Evolutionary conservation across 2,113 vertebrate genomes (phyloP), one percentile per base, ranked within the genome.

Genomic region (Baryphthengus martii): DNA sequence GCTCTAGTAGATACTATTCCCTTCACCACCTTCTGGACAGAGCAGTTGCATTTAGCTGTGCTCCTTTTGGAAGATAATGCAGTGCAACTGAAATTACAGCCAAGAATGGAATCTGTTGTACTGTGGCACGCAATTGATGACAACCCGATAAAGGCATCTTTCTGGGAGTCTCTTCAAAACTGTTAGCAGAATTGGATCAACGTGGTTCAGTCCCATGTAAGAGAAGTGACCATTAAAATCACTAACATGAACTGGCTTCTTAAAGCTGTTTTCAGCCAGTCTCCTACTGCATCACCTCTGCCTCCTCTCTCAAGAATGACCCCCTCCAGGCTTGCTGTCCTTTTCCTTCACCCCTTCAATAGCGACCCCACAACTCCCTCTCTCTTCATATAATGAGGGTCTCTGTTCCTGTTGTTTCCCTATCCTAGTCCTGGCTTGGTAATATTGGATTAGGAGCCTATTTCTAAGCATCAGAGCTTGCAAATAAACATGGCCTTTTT

Each of bases 121-220:
- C 29, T 40, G 12, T 31, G 29, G 17, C 16, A 7, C 29, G 25
- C 56, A 63, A 17, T 24, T 50, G 17, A 8, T 79, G 29, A 40
- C 42, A 28, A 21, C 33, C 21, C 37, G 79, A 45, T 18, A 70
- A 31, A 71, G 35, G 23, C n/a, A 11, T 25, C 19, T 56, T 89
- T n/a, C n/a, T 56, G 9, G 19, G 37, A 17, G 7, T 45, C 24
- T 11, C 10, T 86, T 74, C 19, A 47, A 39, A 13, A 63, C 55
- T 17, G 8, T 35, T 31, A 37, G 26, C 55, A 53, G 85, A 56
- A 11, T 26, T 66, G n/a, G 14, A n/a, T 63, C 3, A 3, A 37
- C 1, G 7, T 66, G 21, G 6, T 84, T 77, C 3, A 0, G 45
- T 49, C 15, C 18, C 23, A 14, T 70, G n/a, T 21, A 1, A 5